phyloP scores from a whole-genome alignment of 1,140 invertebrate species.

The Phortica variegata region DNA sequence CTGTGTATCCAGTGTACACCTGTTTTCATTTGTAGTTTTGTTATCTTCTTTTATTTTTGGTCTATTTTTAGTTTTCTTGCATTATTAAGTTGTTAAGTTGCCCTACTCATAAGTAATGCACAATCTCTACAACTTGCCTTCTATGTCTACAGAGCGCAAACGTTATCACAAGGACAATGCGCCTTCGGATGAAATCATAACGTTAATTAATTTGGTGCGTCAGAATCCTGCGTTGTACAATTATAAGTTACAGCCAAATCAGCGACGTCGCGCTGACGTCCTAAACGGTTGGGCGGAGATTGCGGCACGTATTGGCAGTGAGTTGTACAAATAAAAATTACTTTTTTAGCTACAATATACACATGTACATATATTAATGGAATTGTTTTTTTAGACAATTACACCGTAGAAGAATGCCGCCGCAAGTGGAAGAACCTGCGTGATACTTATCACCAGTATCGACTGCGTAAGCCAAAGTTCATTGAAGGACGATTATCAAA shows the following conservation, averaged over 20 bases:
- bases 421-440: conserved; percentile 53
- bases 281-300: conserved; percentile 47
- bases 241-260: conserved; percentile 49
- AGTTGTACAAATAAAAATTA: conserved; percentile 17
- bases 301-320: conserved; percentile 45
- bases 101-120: too few species aligned
- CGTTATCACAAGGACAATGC: conserved; percentile 54
- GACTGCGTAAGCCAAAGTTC: conserved; percentile 46
- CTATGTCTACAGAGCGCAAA: conserved; percentile 39
- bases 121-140: too few species aligned
- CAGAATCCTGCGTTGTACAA: conserved; percentile 53
- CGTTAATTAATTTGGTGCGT: conserved; percentile 47
- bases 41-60: too few species aligned
- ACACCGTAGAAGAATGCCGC: conserved; percentile 49
- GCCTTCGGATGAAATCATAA: conserved; percentile 48
- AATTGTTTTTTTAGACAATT: conserved; percentile 31
- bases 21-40: too few species aligned
- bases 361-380: background rate
- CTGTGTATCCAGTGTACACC: too few species aligned
- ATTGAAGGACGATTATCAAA: conserved; percentile 47
- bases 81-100: too few species aligned
- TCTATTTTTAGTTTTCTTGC: too few species aligned
- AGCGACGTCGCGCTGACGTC: conserved; percentile 43
- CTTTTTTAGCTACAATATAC: background rate
- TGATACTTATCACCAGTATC: conserved; percentile 53